Conservation (phyloP, 2,888 invertebrate species). For the Dione juno region DNA sequence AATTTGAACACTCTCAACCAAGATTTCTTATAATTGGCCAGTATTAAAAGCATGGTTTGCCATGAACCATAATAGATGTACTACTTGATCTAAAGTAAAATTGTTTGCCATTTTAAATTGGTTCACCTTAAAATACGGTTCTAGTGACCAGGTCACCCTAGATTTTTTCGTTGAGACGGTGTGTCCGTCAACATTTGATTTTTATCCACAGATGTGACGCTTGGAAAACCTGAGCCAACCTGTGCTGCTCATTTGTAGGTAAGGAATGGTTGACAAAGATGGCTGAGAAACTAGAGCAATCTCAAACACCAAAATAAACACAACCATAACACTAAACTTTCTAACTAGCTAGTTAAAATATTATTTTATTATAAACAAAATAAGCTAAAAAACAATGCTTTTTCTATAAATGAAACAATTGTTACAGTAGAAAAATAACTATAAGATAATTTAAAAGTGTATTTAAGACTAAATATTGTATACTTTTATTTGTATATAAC, state of each 20-base stretch:
- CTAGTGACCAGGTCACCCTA: constrained; percentile 36
- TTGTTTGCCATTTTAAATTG: constrained; percentile 1
- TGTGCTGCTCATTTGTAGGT: constrained; percentile 65
- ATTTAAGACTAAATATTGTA: background rate
- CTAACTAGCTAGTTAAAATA: constrained; percentile 12
- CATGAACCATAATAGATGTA: background rate
- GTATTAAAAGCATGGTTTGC: background rate
- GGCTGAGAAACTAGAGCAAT: constrained; percentile 44
- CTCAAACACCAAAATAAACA: constrained; percentile 29
- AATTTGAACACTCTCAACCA: background rate
- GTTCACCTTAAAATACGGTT: constrained; percentile 17
- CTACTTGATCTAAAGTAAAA: background rate
- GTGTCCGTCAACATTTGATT: constrained; percentile 81
- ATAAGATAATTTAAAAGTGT: background rate
- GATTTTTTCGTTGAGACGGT: constrained; percentile 74
- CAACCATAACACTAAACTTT: constrained; percentile 9
- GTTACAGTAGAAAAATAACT: background rate
- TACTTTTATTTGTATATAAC: no score
- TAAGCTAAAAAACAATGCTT: background rate
- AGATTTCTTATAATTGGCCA: constrained; percentile 5
- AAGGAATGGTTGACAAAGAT: constrained; percentile 58
- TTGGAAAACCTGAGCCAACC: constrained; percentile 63
- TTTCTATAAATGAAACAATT: background rate
- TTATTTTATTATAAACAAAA: background rate
- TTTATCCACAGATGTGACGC: constrained; percentile 78